Percentiles rank a stretch among this genome's conserved stretches.
phyloP scores from a whole-genome alignment of 2,888 invertebrate species.

The Diarsia mendica region DNA sequence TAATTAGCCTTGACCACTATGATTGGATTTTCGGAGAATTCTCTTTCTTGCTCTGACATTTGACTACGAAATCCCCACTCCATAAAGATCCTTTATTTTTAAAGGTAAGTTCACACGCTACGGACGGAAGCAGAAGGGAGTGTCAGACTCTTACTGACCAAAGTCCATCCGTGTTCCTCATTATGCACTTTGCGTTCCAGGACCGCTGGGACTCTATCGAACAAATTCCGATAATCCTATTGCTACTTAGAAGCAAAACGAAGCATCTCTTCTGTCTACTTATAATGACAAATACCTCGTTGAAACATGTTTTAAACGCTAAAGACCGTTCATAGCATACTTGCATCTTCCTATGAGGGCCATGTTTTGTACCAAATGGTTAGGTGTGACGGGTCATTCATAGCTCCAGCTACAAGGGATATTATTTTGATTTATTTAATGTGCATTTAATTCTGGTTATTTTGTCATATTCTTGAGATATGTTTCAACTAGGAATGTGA shows the following conservation, averaged over 20 bases:
- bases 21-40: constrained; percentile 6
- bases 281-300: constrained; percentile 21
- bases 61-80: background rate
- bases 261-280: background rate
- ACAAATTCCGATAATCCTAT: too few relatives aligned
- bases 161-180: too few relatives aligned
- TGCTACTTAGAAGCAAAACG: constrained; percentile 1
- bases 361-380: constrained; percentile 22
- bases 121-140: too few relatives aligned
- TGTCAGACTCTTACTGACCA: too few relatives aligned
- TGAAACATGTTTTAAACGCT: constrained; percentile 22
- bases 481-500: constrained; percentile 8
- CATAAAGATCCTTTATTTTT: background rate
- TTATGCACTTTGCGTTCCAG: too few relatives aligned
- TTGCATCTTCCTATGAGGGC: background rate
- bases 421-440: constrained; percentile 23
- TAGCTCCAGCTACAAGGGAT: constrained; percentile 8
- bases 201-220: too few relatives aligned
- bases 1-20: background rate
- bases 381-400: background rate
- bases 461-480: constrained; percentile 19
- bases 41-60: background rate
- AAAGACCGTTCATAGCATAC: background rate
- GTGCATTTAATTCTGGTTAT: background rate
- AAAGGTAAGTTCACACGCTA: too few relatives aligned